phyloP scores from a whole-genome alignment of 2,113 vertebrate species.

The Hippocampus comes region DNA sequence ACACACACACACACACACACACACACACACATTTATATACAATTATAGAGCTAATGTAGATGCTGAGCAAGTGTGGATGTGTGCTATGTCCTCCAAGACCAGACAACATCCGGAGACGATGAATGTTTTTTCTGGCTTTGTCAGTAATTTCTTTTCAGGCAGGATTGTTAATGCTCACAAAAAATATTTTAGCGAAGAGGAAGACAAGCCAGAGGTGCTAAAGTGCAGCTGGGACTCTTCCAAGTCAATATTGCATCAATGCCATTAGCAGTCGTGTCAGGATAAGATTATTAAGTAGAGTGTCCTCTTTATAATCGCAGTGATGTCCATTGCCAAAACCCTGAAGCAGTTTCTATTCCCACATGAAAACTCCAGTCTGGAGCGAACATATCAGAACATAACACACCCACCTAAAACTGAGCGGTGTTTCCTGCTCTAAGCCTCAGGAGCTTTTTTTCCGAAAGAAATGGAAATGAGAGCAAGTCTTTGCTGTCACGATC shows the following conservation, averaged over 20 bases:
- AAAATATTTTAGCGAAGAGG: conserved; percentile 9
- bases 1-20: no score
- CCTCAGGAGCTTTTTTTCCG: conserved; percentile 28
- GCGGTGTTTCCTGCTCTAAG: conserved; percentile 28
- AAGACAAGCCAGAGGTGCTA: conserved; percentile 34
- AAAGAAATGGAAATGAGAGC: conserved; percentile 36
- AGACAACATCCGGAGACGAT: neutral
- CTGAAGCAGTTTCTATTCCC: conserved; percentile 31
- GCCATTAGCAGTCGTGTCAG: conserved; percentile 42
- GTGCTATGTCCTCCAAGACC: neutral
- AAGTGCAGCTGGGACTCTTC: conserved; percentile 33
- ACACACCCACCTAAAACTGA: conserved; percentile 34
- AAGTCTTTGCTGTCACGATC: conserved; percentile 41
- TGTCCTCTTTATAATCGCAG: conserved; percentile 36
- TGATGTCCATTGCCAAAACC: conserved; percentile 31
- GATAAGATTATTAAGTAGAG: conserved; percentile 45
- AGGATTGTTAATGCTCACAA: neutral
- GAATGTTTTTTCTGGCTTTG: neutral
- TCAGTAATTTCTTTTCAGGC: conserved; percentile 9
- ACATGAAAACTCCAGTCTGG: conserved; percentile 33
- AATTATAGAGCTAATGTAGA: no score
- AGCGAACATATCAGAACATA: conserved; percentile 30
- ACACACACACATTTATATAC: no score
- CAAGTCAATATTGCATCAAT: conserved; percentile 54
- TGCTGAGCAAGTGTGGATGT: neutral